phyloP scores from a whole-genome alignment of 2,113 vertebrate species.

The Chitala chitala region DNA sequence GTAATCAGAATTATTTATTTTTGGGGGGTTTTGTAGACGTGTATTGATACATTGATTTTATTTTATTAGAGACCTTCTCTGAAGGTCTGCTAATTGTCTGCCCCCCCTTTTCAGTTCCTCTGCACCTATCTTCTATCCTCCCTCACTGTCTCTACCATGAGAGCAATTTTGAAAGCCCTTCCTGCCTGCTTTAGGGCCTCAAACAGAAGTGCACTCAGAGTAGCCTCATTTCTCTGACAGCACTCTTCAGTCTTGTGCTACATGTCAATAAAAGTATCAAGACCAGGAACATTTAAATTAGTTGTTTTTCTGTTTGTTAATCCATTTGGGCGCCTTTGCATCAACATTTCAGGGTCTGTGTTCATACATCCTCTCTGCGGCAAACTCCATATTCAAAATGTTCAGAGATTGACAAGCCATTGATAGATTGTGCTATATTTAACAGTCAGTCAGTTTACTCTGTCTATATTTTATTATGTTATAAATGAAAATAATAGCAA shows the following conservation, averaged over 20 bases:
- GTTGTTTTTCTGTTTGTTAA: neutral
- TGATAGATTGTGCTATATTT: neutral
- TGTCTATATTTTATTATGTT: neutral
- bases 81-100: slow-evolving; percentile 19
- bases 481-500: slow-evolving; percentile 10
- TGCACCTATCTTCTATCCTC: neutral
- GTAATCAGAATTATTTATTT: slow-evolving; percentile 27
- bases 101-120: slow-evolving; percentile 15
- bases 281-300: too few species aligned
- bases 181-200: too few species aligned
- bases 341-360: too few species aligned
- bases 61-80: slow-evolving; percentile 24
- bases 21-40: neutral
- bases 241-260: too few species aligned
- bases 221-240: too few species aligned
- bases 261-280: too few species aligned
- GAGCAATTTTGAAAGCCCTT: too few species aligned
- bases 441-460: neutral
- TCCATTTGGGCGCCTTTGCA: too few species aligned
- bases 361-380: too few species aligned
- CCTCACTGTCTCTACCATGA: too few species aligned
- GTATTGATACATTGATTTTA: slow-evolving; percentile 29
- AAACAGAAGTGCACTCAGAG: too few species aligned
- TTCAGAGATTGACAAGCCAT: neutral
- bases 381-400: neutral